Base-by-base conservation (phyloP, 2,888 invertebrate species). In the Agriopis leucophaearia region DNA sequence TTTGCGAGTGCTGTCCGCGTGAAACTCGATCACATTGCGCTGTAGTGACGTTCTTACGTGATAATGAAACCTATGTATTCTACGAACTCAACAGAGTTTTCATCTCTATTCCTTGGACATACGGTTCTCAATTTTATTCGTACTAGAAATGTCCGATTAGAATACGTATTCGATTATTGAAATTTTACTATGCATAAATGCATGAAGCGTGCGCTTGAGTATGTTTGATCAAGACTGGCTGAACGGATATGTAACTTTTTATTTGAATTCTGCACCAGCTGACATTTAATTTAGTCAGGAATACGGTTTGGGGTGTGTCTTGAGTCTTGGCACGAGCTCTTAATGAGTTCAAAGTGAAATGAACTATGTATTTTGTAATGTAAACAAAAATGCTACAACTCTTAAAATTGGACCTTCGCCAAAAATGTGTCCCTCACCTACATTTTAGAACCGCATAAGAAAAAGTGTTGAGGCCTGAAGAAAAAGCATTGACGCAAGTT, bases 1-100 rank as follows among this genome's bases (percentile, higher is more conserved):
- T 82, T 81, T 78, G 83, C 80, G 81, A 86, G 86, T 87, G 86
- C 77, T 77, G 78, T 74, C 74, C 81, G 79, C 86, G 87, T 89
- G 88, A 83, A 84, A 82, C 79, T 70, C 78, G 83, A 82, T 81
- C 82, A 77, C 70, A 82, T 81, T 82, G 78, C 70, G 76, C 74
- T 73, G 75, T 76, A 73, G 75, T 79, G 80, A 76, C 78, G 78
- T 71, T 69, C 72, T 69, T 63, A 69, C 78, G 79, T 79, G 57
- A 35, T 64, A 61, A 55, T 50, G 38, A 52, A 48, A 47, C 27
- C 42, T 18, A 47, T 50, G 59, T 50, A 55, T 16, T 36, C 54
- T 44, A 60, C 10, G 51, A 40, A 42, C 40, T 59, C 58, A 60
- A 66, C 66, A 66, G 68, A 57, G 54, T 52, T 52, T 47, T 58